Evolutionary conservation across 2,113 vertebrate species (phyloP).

Genomic region (Cygnus atratus): DNA sequence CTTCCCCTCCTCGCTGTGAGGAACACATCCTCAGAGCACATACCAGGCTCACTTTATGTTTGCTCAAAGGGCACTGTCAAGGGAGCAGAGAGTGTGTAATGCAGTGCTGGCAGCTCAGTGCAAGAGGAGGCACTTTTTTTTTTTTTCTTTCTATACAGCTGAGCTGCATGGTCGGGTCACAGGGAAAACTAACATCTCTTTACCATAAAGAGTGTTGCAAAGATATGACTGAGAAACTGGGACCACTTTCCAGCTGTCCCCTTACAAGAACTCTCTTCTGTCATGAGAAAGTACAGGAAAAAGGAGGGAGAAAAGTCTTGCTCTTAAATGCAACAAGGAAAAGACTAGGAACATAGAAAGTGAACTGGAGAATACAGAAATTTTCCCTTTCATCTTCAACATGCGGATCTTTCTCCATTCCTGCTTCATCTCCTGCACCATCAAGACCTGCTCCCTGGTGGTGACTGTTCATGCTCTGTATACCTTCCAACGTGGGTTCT

Average conservation of each 20-base stretch:
- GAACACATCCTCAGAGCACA: not conserved
- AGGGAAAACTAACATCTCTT: not conserved
- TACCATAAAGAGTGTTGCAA: not conserved
- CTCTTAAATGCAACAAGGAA: not conserved
- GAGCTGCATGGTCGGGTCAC: not conserved
- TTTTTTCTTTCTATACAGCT: not conserved
- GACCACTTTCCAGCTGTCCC: not conserved
- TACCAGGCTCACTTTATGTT: not conserved
- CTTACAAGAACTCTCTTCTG: not conserved
- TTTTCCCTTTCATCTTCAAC: not conserved
- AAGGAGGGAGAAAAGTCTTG: not conserved
- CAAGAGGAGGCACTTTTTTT: not conserved
- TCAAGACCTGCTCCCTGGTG: not conserved
- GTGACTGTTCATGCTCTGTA: not conserved
- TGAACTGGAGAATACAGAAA: not conserved
- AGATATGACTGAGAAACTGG: not conserved
- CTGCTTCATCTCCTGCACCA: not conserved
- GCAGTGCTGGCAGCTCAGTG: not conserved
- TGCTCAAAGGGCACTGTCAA: not conserved
- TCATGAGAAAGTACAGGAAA: not conserved
- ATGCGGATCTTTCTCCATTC: not conserved
- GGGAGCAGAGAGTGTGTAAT: not conserved
- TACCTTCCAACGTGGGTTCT: not conserved
- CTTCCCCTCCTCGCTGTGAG: not conserved
- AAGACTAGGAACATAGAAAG: not conserved